A percentile compares a stretch with the other conserved stretches of the same genome.
Evolutionary conservation across 2,797 vertebrate species (phyloP).

Genomic region (Atherinosoma microstoma): DNA sequence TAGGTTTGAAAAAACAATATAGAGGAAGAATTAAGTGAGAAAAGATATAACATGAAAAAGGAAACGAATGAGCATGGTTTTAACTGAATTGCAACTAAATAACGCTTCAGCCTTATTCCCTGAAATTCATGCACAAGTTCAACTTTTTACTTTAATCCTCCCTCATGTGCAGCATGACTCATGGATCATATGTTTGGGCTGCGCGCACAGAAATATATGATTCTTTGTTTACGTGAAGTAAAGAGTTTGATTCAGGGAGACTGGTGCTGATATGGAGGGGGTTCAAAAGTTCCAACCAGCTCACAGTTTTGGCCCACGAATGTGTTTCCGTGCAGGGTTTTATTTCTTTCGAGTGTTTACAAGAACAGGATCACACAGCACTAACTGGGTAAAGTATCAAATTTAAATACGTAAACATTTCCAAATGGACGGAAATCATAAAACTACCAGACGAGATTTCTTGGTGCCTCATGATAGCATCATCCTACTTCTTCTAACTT

Average conservation of each 20-base stretch:
- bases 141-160: conserved; percentile 17
- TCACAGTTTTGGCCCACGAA: conserved; percentile 38
- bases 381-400: conserved; percentile 17
- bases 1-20: neutral
- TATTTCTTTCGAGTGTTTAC: conserved; percentile 53
- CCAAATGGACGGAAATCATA: conserved; percentile 5
- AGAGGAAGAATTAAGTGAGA: neutral
- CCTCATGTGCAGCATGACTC: conserved; percentile 15
- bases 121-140: conserved; percentile 28
- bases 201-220: conserved; percentile 12
- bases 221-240: conserved; percentile 15
- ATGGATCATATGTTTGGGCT: neutral
- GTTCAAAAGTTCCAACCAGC: conserved; percentile 2
- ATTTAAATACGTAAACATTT: conserved; percentile 42
- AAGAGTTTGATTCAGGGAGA: conserved; percentile 2
- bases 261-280: neutral
- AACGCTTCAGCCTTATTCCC: conserved; percentile 18
- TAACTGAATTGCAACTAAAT: too few relatives aligned
- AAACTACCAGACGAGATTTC: conserved; percentile 9
- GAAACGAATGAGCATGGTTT: neutral
- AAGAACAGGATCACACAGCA: conserved; percentile 36
- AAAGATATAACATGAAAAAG: neutral
- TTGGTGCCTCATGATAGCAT: neutral
- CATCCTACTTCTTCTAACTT: neutral
- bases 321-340: conserved; percentile 31